Evolutionary conservation across 1,140 invertebrate genomes (phyloP).

Genomic region (Philopotamus ludificatus): DNA sequence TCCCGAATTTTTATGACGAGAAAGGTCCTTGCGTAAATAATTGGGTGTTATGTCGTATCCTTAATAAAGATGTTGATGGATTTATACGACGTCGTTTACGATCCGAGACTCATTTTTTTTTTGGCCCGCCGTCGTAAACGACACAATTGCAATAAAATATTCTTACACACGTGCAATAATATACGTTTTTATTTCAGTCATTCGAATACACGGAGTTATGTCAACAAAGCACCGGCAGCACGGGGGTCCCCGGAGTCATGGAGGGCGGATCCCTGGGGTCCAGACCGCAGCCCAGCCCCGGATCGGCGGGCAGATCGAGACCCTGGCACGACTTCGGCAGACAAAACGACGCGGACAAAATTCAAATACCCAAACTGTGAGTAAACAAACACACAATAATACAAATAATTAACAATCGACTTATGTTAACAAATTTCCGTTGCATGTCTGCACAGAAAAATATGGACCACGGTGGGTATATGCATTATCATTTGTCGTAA

Average conservation of each 20-base stretch:
- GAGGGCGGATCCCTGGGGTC: conserved; percentile 65
- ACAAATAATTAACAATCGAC: no score
- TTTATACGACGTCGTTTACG: conserved; percentile 22
- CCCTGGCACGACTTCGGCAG: conserved; percentile 91
- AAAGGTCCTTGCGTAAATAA: conserved; percentile 16
- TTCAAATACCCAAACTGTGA: conserved; percentile 97
- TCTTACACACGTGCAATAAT: not conserved
- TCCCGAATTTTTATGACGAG: not conserved
- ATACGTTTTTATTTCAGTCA: conserved; percentile 57
- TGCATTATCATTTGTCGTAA: no score
- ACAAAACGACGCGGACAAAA: conserved; percentile 91
- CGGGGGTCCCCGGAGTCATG: conserved; percentile 47
- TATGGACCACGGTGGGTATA: no score
- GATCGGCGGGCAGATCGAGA: conserved; percentile 68
- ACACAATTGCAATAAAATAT: not conserved
- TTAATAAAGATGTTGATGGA: conserved; percentile 22
- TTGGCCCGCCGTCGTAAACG: not conserved
- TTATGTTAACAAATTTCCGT: no score
- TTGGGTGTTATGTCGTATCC: conserved; percentile 8
- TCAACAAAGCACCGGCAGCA: conserved; percentile 59
- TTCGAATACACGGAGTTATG: conserved; percentile 88
- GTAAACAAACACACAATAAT: no score
- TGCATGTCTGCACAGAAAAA: no score
- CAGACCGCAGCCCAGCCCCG: conserved; percentile 61
- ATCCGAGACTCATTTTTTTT: conserved; percentile 16